Evolutionary conservation across 2,113 vertebrate species (phyloP), one percentile per base, ranked within the genome.

Genomic region (Tonatia bakeri): DNA sequence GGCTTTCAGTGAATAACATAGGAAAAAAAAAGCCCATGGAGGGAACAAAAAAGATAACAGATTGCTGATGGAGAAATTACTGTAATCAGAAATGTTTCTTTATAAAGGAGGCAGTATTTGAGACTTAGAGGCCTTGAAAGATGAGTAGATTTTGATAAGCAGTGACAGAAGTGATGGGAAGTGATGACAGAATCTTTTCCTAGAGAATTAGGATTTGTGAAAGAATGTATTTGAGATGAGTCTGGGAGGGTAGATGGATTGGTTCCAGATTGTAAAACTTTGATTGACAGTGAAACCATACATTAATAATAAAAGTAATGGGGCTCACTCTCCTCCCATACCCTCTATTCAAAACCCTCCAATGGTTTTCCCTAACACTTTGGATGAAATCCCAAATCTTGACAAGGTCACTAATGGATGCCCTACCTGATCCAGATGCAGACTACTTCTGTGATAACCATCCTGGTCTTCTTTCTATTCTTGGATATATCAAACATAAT

Each of bases 91-190:
- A 89, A 80, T 45, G 13, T 54, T 70, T 8, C 12, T 93, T 84
- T 91, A 9, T 83, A 93, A 96, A 65, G 26, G 14, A 87, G 31
- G 26, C 69, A 64, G 28, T 28, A 83, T 69, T 82, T 86, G 56
- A 69, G 76, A 5, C n/a, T 47, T 69, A 54, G 75, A 83, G 43
- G 47, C 26, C 56, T 87, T 67, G 36, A 83, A 87, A 87, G 31
- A 94, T 87, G 47, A 96, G 33, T 70, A 90, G 64, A 90, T 94
- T 92, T 94, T 97, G 88, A 83, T 92, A 95, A 81, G 40, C 20
- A 82, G n/a, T 94, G 85, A 64, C 47, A 77, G 72, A 72, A 72
- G 13, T 90, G 83, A 90, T 95, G 31, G 79, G 40, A 67, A 94
- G 89, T 94, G 47, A 90, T 94, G 26, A 96, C 33, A 59, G 19